These are phyloP conservation scores for Spilarctia lutea DNA, from an alignment of 2,888 invertebrate species.

Conservation along the genomic window DNA sequence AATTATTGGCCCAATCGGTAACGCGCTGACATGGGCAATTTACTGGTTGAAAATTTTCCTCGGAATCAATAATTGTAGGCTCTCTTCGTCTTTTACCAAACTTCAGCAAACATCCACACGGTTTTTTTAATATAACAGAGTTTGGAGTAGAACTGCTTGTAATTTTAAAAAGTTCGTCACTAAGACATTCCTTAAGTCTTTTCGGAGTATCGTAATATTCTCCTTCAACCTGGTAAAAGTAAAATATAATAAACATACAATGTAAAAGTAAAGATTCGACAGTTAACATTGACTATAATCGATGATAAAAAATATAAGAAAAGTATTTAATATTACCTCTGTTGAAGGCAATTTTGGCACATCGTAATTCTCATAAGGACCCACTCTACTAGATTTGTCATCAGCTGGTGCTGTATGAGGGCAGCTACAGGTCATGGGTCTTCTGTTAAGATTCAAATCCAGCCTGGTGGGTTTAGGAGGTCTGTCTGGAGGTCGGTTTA, in stretches of 20 bases:
- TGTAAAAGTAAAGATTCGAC: background rate
- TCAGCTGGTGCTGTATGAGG: conserved; percentile 55
- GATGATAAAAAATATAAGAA: too few relatives aligned
- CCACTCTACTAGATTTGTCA: conserved; percentile 68
- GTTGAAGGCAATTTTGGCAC: conserved; percentile 88
- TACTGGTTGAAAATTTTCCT: conserved; percentile 68
- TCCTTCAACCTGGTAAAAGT: conserved; percentile 67
- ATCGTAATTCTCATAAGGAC: conserved; percentile 92
- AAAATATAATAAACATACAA: background rate
- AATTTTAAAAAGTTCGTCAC: conserved; percentile 78
- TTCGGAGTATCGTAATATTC: conserved; percentile 92
- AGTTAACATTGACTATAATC: background rate
- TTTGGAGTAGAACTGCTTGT: conserved; percentile 83
- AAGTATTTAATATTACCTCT: conserved; percentile 76
- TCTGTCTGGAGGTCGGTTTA: conserved; percentile 83
- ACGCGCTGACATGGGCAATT: conserved; percentile 88
- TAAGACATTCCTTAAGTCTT: conserved; percentile 90
- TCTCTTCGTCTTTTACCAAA: conserved; percentile 72
- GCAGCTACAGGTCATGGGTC: conserved; percentile 67
- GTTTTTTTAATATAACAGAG: conserved; percentile 88
- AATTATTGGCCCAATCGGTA: conserved; percentile 89
- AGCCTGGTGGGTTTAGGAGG: conserved; percentile 86
- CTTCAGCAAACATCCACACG: conserved; percentile 90
- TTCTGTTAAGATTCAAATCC: conserved; percentile 65
- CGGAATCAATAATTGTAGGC: conserved; percentile 73